Evolutionary conservation across 2,888 invertebrate genomes (phyloP).

Genomic region (Amiota minor): DNA sequence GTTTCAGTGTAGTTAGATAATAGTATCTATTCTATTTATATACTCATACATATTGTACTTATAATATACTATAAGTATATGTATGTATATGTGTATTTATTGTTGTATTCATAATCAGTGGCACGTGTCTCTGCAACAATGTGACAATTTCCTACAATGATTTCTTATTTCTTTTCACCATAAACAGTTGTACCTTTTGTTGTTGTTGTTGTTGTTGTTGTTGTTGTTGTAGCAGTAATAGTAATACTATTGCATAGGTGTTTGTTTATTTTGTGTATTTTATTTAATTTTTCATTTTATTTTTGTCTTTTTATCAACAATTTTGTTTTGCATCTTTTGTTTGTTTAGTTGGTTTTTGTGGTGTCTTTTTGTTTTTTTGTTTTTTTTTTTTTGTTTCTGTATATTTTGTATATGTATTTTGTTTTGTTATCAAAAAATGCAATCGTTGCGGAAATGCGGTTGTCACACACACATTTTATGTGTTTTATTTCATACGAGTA

Average conservation of each 20-base stretch:
- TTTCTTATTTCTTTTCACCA: slow-evolving; percentile 39
- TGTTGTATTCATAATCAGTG: slow-evolving; percentile 52
- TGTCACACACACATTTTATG: not conserved
- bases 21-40: too few species aligned
- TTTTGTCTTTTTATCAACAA: not conserved
- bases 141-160: slow-evolving; percentile 57
- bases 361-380: not conserved
- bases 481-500: too few species aligned
- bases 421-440: not conserved
- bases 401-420: not conserved
- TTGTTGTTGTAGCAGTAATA: not conserved
- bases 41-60: too few species aligned
- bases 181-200: slow-evolving; percentile 55
- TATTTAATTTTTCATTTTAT: not conserved
- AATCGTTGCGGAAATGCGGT: slow-evolving; percentile 18
- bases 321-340: slow-evolving; percentile 1
- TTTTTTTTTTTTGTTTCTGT: not conserved
- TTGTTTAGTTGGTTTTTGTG: not conserved
- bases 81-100: not conserved
- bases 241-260: not conserved
- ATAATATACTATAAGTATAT: too few species aligned
- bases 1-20: too few species aligned
- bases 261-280: not conserved
- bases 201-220: slow-evolving; percentile 31
- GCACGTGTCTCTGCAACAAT: slow-evolving; percentile 64